phyloP scores from a whole-genome alignment of 2,797 vertebrate species.

The Chelidonichthys spinosus region DNA sequence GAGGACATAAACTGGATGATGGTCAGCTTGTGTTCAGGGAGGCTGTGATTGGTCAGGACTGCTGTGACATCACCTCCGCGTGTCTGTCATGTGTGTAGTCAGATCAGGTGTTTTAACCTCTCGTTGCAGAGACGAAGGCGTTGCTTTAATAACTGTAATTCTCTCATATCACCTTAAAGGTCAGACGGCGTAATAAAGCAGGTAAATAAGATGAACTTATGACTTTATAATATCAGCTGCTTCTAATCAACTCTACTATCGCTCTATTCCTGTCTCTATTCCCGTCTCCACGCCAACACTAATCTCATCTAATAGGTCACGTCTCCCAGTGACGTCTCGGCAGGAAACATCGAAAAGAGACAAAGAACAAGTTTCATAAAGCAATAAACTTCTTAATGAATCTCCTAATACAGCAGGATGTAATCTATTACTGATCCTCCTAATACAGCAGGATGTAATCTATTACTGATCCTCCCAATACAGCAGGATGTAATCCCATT shows the following conservation, averaged over 20 bases:
- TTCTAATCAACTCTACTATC: slow-evolving; percentile 76
- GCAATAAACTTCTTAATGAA: slow-evolving; percentile 66
- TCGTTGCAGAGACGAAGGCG: slow-evolving; percentile 47
- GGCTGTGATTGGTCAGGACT: slow-evolving; percentile 33
- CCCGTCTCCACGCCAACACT: slow-evolving; percentile 30
- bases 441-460: no score
- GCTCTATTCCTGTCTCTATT: slow-evolving; percentile 54
- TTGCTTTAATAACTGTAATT: slow-evolving; percentile 81
- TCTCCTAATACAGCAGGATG: neutral
- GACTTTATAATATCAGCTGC: slow-evolving; percentile 76
- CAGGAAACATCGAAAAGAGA: slow-evolving; percentile 47
- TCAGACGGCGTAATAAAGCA: slow-evolving; percentile 85
- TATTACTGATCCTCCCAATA: no score
- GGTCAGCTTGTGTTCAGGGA: slow-evolving; percentile 17
- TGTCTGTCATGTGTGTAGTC: slow-evolving; percentile 47
- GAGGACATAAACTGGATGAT: no score
- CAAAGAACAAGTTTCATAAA: slow-evolving; percentile 41
- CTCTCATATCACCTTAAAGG: slow-evolving; percentile 86
- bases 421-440: no score
- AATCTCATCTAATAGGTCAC: slow-evolving; percentile 67
- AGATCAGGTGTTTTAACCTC: slow-evolving; percentile 63
- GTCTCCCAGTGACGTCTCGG: slow-evolving; percentile 38
- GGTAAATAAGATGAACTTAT: slow-evolving; percentile 83
- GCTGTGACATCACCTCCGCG: slow-evolving; percentile 22
- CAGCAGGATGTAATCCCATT: no score